A percentile compares a stretch with the other conserved stretches of the same genome.
Conservation (phyloP, 2,113 vertebrate genomes). For the Ophiodon elongatus region DNA sequence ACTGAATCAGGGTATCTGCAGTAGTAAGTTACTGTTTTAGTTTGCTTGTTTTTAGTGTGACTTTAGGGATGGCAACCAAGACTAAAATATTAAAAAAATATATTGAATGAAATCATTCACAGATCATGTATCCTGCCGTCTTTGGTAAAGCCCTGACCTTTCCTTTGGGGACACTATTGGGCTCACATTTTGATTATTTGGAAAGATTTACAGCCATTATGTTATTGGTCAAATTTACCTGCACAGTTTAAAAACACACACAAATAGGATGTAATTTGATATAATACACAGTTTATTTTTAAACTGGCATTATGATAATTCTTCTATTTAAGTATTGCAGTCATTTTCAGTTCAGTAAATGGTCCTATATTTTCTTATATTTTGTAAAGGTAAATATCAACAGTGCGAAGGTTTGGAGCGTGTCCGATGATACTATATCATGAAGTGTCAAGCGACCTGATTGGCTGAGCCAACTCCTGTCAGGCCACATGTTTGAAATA, state of each 20-base stretch:
- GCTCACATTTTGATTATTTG: not conserved
- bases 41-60: not conserved
- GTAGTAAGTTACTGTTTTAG: not conserved
- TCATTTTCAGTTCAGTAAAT: not conserved
- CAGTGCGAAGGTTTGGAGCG: not conserved
- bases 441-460: no score
- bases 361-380: not conserved
- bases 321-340: not conserved
- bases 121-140: no score
- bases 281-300: no score
- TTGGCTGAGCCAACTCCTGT: no score
- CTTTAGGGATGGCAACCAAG: not conserved
- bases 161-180: not conserved
- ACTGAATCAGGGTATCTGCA: slow-evolving; percentile 14
- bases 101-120: no score
- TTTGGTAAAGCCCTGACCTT: not conserved
- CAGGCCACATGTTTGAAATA: not conserved
- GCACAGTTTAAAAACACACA: not conserved
- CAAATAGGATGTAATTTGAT: no score
- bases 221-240: not conserved
- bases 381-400: not conserved
- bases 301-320: not conserved
- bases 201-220: not conserved
- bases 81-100: not conserved
- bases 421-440: not conserved